Evolutionary conservation across 2,888 invertebrate genomes (phyloP).

Genomic region (Drepanosiphum platanoidis): DNA sequence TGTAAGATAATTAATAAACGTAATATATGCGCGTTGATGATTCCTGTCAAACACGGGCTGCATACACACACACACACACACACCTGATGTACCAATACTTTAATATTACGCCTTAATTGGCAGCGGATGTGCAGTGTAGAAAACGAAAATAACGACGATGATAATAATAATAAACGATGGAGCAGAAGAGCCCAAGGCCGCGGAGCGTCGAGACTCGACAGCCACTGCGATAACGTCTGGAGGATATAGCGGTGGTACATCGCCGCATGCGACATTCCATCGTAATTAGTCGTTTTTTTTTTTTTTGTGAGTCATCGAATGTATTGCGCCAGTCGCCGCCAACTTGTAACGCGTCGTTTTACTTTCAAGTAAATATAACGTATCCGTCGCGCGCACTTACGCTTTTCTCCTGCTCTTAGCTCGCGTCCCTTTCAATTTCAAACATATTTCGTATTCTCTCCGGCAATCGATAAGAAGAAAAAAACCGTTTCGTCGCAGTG

Average conservation of each 20-base stretch:
- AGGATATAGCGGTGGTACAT: not conserved
- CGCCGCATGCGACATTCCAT: constrained; percentile 33
- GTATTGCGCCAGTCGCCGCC: not conserved
- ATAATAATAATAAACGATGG: not conserved
- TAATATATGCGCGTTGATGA: not conserved
- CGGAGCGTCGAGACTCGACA: too few relatives aligned
- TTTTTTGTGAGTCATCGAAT: constrained; percentile 32
- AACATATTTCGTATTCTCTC: too few relatives aligned
- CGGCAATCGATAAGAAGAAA: too few relatives aligned
- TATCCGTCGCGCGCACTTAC: too few relatives aligned
- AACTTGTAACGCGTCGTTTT: too few relatives aligned
- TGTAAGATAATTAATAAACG: not conserved
- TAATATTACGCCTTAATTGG: not conserved
- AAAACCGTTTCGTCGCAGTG: too few relatives aligned
- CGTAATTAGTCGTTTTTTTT: constrained; percentile 28
- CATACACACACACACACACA: not conserved
- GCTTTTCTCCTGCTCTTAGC: too few relatives aligned
- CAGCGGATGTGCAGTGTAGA: not conserved
- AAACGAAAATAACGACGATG: not conserved
- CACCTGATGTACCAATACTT: not conserved
- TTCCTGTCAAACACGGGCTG: not conserved
- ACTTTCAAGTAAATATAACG: too few relatives aligned
- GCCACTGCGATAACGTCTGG: not conserved
- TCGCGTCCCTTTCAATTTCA: too few relatives aligned
- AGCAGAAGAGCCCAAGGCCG: not conserved